A percentile compares a stretch with the other conserved stretches of the same genome.
Conservation (phyloP, 1,140 invertebrate species). For the Metopolophium dirhodum region DNA sequence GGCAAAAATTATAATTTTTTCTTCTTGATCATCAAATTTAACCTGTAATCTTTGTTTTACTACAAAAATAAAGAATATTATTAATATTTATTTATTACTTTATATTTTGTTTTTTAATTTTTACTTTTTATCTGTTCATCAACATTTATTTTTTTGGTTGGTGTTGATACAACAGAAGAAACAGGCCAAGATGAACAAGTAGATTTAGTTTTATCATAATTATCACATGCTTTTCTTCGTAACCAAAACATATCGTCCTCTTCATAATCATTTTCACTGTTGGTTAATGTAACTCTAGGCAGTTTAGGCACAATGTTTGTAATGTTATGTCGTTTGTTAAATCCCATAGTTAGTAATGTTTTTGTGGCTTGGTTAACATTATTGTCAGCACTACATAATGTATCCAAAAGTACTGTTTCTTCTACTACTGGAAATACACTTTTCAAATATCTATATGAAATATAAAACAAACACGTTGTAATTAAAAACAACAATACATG, state of each 20-base stretch:
- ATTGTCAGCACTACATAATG: constrained; percentile 83
- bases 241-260: constrained; percentile 65
- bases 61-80: constrained; percentile 63
- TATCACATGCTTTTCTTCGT: neutral
- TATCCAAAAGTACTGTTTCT: constrained; percentile 84
- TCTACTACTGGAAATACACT: constrained; percentile 90
- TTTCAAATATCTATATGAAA: constrained; percentile 80
- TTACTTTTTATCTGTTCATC: constrained; percentile 55
- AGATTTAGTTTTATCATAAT: constrained; percentile 62
- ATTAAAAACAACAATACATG: neutral
- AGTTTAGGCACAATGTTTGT: constrained; percentile 58
- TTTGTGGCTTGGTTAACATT: constrained; percentile 87
- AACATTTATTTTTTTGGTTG: constrained; percentile 58
- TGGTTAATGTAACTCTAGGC: constrained; percentile 61
- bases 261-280: constrained; percentile 62
- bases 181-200: constrained; percentile 65
- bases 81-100: neutral
- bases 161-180: constrained; percentile 74
- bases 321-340: constrained; percentile 75
- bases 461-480: neutral
- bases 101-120: neutral
- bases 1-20: constrained; percentile 82
- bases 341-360: constrained; percentile 78
- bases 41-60: constrained; percentile 77
- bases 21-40: constrained; percentile 77